Base-by-base conservation (phyloP, 2,888 invertebrate genomes). In the Pandemis cinnamomeana region DNA sequence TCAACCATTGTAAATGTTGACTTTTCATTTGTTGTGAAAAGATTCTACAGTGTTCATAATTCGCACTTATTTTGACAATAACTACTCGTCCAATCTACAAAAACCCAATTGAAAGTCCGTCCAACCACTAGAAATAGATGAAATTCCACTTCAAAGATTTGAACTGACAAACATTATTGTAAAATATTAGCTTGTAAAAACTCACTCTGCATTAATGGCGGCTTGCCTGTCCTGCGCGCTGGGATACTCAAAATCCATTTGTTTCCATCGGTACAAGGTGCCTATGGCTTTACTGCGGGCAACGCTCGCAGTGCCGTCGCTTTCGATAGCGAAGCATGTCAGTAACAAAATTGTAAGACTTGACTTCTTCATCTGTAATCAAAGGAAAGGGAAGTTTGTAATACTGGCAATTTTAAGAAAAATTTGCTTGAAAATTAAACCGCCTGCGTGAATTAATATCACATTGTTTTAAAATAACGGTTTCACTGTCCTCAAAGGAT, bases 221-320 rank as follows among this genome's bases (percentile, higher is more conserved):
- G 77, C 76, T 69, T 88, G 79, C 68, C 90, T 84, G 10, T 83
- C 81, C 70, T 79, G 78, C 6, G 80, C 77, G 20, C 83, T 82
- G 0, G 86, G 85, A 76, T 85, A 93, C 10, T 84, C 84, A 69
- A 85, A 93, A 72, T 93, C 93, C 10, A 93, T 92, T 81, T 93
- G 92, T 76, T 91, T 94, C 93, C 93, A 94, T 81, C 91, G 82
- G 73, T 91, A 93, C 55, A 93, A 80, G 71, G 92, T 93, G 76
- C 88, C 89, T 82, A 90, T 78, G 0, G 87, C 77, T 62, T 87
- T 86, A 55, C 78, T 83, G 44, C 81, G 84, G 53, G 81, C 81
- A 51, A 41, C 7, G 78, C 78, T 71, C 76, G 76, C 76, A 15
- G 80, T 76, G 10, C 80, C 80, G 66, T 67, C 76, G 75, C 81